phyloP scores from a whole-genome alignment of 2,888 invertebrate species.

The Lagria hirta region DNA sequence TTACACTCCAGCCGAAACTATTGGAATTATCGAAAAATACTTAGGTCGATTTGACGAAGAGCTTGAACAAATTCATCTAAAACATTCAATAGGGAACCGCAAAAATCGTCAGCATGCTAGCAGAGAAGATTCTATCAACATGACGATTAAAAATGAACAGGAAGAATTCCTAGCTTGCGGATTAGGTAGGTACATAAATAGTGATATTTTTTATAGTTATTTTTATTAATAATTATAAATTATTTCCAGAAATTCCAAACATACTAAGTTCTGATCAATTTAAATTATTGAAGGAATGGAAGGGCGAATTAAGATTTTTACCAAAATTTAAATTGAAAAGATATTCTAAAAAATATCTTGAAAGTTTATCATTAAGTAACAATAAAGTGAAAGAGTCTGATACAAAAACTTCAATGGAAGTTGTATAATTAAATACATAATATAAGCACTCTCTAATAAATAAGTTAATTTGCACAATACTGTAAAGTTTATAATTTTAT shows the following conservation, averaged over 20 bases:
- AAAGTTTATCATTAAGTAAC: no score
- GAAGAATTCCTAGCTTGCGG: conserved; percentile 78
- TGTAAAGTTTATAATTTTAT: no score
- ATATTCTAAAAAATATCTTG: conserved; percentile 54
- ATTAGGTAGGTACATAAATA: conserved; percentile 53
- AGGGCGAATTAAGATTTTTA: conserved; percentile 66
- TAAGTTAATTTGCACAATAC: no score
- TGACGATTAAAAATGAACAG: conserved; percentile 71
- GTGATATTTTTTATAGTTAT: conserved; percentile 7
- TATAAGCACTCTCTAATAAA: no score
- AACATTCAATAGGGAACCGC: conserved; percentile 75
- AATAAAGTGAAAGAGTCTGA: no score
- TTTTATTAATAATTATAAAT: conserved; percentile 1
- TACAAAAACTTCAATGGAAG: no score
- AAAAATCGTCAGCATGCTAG: conserved; percentile 77
- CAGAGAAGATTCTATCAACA: conserved; percentile 75
- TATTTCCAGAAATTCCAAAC: conserved; percentile 70
- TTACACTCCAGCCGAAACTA: conserved; percentile 63
- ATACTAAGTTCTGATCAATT: conserved; percentile 63
- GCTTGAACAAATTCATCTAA: conserved; percentile 60
- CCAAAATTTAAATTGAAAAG: conserved; percentile 68
- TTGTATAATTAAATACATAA: no score
- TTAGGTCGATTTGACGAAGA: conserved; percentile 42
- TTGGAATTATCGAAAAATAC: conserved; percentile 59
- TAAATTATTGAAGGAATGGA: conserved; percentile 64